A percentile compares a stretch with the other conserved stretches of the same genome.
Conservation (phyloP, 2,888 invertebrate genomes). For the Colletes collaris region DNA sequence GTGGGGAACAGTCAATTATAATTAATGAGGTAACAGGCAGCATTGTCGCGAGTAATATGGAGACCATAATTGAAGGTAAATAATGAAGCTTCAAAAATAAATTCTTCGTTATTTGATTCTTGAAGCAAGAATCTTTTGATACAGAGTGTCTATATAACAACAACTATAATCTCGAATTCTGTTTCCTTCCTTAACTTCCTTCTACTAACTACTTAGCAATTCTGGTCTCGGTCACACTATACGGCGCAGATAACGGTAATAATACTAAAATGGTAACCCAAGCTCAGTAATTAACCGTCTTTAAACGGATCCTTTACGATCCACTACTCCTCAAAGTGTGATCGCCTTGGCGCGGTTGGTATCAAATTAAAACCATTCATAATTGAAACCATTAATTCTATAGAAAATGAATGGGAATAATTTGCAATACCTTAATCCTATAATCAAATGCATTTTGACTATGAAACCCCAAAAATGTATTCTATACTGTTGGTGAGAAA, state of each 20-base stretch:
- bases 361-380: constrained; percentile 14
- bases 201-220: constrained; percentile 6
- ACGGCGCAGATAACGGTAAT: constrained; percentile 12
- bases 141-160: not conserved
- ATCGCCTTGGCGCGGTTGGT: not conserved
- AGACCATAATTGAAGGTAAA: too few species aligned
- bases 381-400: constrained; percentile 19
- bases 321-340: constrained; percentile 30
- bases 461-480: too few species aligned
- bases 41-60: too few species aligned
- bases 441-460: too few species aligned
- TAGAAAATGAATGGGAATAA: not conserved
- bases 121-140: not conserved
- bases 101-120: too few species aligned
- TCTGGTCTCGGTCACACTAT: not conserved
- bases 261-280: constrained; percentile 14
- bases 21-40: too few species aligned
- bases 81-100: too few species aligned
- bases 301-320: constrained; percentile 21
- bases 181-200: not conserved
- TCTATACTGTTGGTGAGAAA: too few species aligned
- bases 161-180: not conserved
- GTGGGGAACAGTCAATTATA: too few species aligned
- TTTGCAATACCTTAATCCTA: too few species aligned
- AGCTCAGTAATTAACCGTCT: constrained; percentile 35